Conservation (phyloP, 2,888 invertebrate genomes). For the Xanthostigma xanthostigma region DNA sequence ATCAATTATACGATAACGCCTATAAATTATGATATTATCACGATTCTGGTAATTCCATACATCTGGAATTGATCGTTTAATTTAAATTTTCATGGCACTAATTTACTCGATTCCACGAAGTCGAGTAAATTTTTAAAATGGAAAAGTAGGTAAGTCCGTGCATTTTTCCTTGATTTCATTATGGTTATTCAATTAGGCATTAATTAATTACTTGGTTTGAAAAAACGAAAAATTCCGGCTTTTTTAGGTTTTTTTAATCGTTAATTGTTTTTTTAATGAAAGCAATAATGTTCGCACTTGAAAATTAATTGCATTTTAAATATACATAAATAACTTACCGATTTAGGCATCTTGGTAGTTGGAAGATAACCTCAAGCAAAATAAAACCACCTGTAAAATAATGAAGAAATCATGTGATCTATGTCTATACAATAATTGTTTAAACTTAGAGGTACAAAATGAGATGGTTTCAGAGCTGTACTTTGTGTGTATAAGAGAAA, state of each 20-base stretch:
- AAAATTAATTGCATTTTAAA: background rate
- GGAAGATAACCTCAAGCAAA: conserved; percentile 5
- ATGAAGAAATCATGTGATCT: background rate
- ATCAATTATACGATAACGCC: too few relatives aligned
- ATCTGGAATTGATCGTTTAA: too few relatives aligned
- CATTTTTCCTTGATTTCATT: conserved; percentile 2
- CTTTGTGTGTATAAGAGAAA: too few relatives aligned
- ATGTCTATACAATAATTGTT: too few relatives aligned
- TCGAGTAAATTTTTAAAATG: background rate
- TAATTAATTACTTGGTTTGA: background rate
- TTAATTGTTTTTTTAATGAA: background rate
- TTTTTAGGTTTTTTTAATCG: background rate
- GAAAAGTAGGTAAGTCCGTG: background rate
- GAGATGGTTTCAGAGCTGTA: too few relatives aligned
- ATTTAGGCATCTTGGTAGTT: conserved; percentile 43
- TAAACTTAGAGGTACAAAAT: too few relatives aligned
- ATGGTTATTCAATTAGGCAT: background rate
- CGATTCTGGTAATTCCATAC: too few relatives aligned
- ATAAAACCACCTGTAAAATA: conserved; percentile 8
- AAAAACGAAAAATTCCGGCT: too few relatives aligned
- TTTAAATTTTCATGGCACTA: too few relatives aligned
- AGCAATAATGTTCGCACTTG: too few relatives aligned
- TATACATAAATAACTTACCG: conserved; percentile 32
- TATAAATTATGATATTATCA: too few relatives aligned
- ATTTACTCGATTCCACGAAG: too few relatives aligned